Conservation (phyloP, 2,113 vertebrate genomes). For the Gyps fulvus region DNA sequence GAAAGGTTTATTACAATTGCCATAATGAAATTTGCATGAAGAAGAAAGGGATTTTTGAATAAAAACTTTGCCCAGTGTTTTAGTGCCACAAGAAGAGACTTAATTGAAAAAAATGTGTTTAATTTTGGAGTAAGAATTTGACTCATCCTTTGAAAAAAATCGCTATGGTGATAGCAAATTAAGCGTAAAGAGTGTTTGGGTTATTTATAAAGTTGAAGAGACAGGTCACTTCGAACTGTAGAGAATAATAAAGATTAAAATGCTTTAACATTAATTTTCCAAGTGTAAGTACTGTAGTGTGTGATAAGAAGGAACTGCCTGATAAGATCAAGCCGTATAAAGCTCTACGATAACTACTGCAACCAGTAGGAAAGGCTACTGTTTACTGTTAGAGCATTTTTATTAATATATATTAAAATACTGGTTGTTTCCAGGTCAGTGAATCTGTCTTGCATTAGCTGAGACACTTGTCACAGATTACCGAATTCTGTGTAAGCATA, state of each 20-base stretch:
- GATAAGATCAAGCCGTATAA: background rate
- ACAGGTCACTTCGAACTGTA: background rate
- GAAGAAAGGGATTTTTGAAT: background rate
- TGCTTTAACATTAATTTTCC: background rate
- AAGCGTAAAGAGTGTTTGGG: background rate
- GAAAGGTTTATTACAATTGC: background rate
- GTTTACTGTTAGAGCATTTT: background rate
- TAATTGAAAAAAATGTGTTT: background rate
- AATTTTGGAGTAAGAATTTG: background rate
- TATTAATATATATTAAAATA: background rate
- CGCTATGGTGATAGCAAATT: conserved; percentile 22
- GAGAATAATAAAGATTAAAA: background rate
- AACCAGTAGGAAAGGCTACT: background rate
- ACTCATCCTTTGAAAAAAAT: conserved; percentile 26
- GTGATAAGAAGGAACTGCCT: background rate
- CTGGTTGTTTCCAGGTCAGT: background rate
- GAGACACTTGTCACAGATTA: background rate
- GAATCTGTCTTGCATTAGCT: background rate
- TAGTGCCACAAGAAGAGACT: background rate
- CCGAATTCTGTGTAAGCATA: background rate
- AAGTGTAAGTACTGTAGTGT: background rate
- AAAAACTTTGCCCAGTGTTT: background rate
- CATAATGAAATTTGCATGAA: background rate
- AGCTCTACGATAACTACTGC: background rate
- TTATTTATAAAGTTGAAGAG: conserved; percentile 29